Evolutionary conservation across 2,888 invertebrate genomes (phyloP), one percentile per base, ranked within the genome.

Genomic region (Chydorus sphaericus): DNA sequence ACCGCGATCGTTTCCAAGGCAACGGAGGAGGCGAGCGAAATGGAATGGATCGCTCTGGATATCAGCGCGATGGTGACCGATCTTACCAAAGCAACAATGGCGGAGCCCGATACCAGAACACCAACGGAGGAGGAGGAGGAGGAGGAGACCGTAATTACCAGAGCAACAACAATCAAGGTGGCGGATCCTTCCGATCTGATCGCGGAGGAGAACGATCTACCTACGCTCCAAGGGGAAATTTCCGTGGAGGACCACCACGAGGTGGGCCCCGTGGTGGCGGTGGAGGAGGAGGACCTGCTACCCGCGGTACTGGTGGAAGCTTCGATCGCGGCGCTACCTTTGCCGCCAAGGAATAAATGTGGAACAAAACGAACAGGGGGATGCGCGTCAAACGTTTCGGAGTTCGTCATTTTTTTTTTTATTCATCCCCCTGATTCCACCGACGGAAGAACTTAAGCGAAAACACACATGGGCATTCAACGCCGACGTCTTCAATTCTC

Each of bases 1-100:
- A 53, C 23, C 28, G 33, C 20, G 38, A 53, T 36, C 53, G 53
- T 26, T 29, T 37, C 20, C 53, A 38, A 14, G 53, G 38, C 20
- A 53, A 53, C 20, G 53, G 52, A 11, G 53, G 52, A 11, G 52
- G 53, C 26, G 36, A 53, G 36, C 53, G 53, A 6, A 38, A 38
- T 36, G 53, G 38, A 37, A 26, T 28, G 36, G 37, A 36, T 31
- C 36, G 29, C 38, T 28, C 37, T 11, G 36, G 28, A 26, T 36
- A 53, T 18, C 23, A 50, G 20, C 53, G 36, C n/a, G 38, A 36
- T 38, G 37, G 53, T 23, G 53, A 53, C 6, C 53, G 38, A 14
- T 44, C 44, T 16, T 44, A 44, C 26, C 44, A 44, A 44, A 44
- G 44, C 44, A 44, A 44, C 44, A 44, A 44, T 10, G 44, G 44